Percentiles rank a stretch among this genome's conserved stretches.
These are phyloP conservation scores for Tachyglossus aculeatus DNA, from an alignment of 2,797 vertebrate species.

Conservation along the genomic window DNA sequence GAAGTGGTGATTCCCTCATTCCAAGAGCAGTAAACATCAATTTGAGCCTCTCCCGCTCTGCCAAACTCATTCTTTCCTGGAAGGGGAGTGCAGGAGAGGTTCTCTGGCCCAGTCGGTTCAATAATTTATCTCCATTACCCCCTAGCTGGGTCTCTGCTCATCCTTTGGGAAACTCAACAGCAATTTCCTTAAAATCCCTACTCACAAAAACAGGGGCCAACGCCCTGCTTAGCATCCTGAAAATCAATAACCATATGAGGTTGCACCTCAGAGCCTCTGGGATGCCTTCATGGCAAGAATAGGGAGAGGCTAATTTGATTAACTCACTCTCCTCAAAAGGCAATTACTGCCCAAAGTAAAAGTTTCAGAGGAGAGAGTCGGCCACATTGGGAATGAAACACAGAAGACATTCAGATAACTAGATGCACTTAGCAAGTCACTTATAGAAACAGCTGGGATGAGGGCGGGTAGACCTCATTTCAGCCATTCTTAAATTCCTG, in stretches of 20 bases:
- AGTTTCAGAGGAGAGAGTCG: not conserved
- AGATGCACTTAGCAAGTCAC: not conserved
- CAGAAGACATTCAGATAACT: not conserved
- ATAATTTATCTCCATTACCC: not conserved
- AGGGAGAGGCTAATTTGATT: not conserved
- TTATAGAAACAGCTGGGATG: not conserved
- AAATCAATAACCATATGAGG: not conserved
- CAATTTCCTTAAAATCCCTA: not conserved
- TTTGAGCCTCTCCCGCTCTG: no score
- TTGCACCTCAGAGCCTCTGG: not conserved
- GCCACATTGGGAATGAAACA: no score
- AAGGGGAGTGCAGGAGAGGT: no score
- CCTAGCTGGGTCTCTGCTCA: not conserved
- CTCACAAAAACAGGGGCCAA: not conserved
- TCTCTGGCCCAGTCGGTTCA: not conserved
- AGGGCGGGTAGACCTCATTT: not conserved
- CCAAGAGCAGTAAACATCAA: no score
- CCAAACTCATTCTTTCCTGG: no score
- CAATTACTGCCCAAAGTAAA: not conserved
- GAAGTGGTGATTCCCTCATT: no score
- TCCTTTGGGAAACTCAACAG: not conserved
- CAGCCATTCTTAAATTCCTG: not conserved
- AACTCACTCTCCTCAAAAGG: not conserved
- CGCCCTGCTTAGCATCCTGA: not conserved
- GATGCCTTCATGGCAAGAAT: not conserved